Evolutionary conservation across 2,888 invertebrate species (phyloP).

Genomic region (Lithophane semibrunnea): DNA sequence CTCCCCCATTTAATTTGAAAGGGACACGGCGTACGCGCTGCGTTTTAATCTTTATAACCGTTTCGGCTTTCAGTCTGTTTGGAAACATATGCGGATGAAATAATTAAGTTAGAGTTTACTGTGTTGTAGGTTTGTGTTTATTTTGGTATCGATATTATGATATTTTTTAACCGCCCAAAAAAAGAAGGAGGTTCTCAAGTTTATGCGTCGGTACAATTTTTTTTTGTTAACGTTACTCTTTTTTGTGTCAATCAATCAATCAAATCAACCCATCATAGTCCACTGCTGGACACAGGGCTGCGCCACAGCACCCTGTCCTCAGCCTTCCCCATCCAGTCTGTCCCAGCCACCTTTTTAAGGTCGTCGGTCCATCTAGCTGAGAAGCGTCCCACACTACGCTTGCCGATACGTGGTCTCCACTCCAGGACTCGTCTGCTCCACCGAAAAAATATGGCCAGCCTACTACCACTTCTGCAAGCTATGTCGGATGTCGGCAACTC

Average conservation of each 20-base stretch:
- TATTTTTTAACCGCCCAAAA: neutral
- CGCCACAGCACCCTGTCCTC: neutral
- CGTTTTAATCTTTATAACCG: slow-evolving; percentile 65
- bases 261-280: neutral
- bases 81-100: slow-evolving; percentile 37
- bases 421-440: neutral
- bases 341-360: neutral
- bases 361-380: neutral
- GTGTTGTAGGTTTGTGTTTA: slow-evolving; percentile 16
- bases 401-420: neutral
- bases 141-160: neutral
- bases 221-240: neutral
- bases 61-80: slow-evolving; percentile 50
- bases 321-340: neutral
- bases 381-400: neutral
- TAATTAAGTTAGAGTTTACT: slow-evolving; percentile 46
- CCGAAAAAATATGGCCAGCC: neutral
- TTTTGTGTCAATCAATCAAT: neutral
- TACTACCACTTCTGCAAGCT: neutral
- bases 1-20: slow-evolving; percentile 80
- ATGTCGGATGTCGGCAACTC: neutral
- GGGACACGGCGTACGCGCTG: slow-evolving; percentile 65
- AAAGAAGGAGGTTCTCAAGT: neutral
- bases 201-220: neutral
- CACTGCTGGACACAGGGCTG: neutral